Evolutionary conservation across 2,888 invertebrate genomes (phyloP).

Genomic region (Acrobasis repandana): DNA sequence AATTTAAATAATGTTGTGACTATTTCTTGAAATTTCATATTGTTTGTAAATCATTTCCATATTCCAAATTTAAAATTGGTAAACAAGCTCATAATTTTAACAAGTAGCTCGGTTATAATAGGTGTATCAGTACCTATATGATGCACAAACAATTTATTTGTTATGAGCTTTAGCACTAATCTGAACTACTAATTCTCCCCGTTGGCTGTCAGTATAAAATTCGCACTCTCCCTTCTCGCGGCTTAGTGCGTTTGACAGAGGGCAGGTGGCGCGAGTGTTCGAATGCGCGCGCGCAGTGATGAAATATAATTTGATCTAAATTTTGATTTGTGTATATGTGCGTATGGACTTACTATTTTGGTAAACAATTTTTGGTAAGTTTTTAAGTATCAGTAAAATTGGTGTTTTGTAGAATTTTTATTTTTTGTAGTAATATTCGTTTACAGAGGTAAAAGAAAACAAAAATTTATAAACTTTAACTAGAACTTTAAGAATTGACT

Average conservation of each 20-base stretch:
- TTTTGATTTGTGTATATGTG: constrained; percentile 10
- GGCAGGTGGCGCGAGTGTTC: constrained; percentile 20
- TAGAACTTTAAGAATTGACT: too few species aligned
- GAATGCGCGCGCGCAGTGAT: constrained; percentile 24
- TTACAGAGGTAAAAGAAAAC: too few species aligned
- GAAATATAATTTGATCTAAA: constrained; percentile 1
- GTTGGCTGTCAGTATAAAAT: constrained; percentile 32
- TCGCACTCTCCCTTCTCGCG: constrained; percentile 26
- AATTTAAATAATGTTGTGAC: too few species aligned
- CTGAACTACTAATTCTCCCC: constrained; percentile 27
- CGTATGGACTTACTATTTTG: not conserved
- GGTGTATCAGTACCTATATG: not conserved
- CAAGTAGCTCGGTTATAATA: too few species aligned
- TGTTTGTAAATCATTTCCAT: too few species aligned
- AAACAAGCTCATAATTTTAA: too few species aligned
- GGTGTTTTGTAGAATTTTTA: not conserved
- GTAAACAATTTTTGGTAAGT: constrained; percentile 2
- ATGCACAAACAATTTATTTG: constrained; percentile 15
- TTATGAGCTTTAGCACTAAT: not conserved
- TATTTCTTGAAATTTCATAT: too few species aligned
- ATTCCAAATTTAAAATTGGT: too few species aligned
- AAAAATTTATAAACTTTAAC: too few species aligned
- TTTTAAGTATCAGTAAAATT: not conserved
- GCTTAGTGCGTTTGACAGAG: constrained; percentile 30
- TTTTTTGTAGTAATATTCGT: not conserved